These are phyloP conservation scores for Atta colombica DNA, from an alignment of 1,140 invertebrate species.

Conservation along the genomic window DNA sequence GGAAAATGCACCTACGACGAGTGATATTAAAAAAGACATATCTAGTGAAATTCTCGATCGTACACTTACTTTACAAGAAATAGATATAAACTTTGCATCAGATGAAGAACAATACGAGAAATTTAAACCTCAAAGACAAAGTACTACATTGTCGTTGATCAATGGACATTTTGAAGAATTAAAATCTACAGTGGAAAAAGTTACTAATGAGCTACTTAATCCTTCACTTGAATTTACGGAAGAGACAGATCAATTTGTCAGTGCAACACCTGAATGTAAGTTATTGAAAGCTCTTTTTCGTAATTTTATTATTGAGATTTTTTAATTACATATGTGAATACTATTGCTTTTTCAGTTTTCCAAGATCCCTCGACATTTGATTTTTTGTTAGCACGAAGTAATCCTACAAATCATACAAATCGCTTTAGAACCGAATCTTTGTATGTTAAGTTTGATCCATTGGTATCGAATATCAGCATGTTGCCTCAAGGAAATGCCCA, in stretches of 20 bases:
- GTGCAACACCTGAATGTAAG: conserved; percentile 78
- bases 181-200: conserved; percentile 72
- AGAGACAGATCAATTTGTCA: conserved; percentile 76
- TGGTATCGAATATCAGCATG: conserved; percentile 85
- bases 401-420: conserved; percentile 69
- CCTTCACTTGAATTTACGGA: conserved; percentile 72
- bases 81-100: neutral
- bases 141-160: conserved; percentile 71
- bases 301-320: neutral
- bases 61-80: conserved; percentile 61
- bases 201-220: conserved; percentile 79
- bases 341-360: conserved; percentile 80
- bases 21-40: neutral
- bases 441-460: conserved; percentile 89
- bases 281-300: neutral
- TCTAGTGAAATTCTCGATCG: conserved; percentile 26
- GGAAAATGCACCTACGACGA: neutral
- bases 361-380: conserved; percentile 83
- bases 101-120: conserved; percentile 73
- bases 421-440: conserved; percentile 87
- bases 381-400: conserved; percentile 78
- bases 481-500: conserved; percentile 81
- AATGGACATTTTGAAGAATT: conserved; percentile 71
- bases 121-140: conserved; percentile 80
- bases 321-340: conserved; percentile 39